Base-by-base conservation (phyloP, 2,797 vertebrate genomes). In the Telmatherina bonti region DNA sequence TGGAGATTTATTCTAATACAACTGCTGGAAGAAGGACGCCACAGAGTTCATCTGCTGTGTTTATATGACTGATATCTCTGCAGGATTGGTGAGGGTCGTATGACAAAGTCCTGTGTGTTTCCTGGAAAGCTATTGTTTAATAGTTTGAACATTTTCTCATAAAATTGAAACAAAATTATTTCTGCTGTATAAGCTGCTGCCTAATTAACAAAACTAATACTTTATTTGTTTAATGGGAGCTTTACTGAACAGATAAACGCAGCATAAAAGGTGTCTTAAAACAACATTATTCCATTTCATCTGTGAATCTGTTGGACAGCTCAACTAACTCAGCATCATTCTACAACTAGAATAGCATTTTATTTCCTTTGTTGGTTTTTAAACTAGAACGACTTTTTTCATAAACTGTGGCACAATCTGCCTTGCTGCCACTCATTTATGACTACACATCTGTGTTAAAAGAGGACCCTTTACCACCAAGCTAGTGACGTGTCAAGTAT, bases 1-100 rank as follows among this genome's bases (percentile, higher is more conserved):
- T n/a, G 47, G 54, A 69, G 58, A 79, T 43, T 33, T 60, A 64
- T 66, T 73, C 36, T 67, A 61, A 79, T 38, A 56, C 27, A 57
- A 57, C 56, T 64, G 74, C 70, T 24, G 7, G 38, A 61, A 29
- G 55, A 57, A 66, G 72, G 47, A 85, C 22, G 49, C 47, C 55
- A 29, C 9, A 57, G 55, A 52, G 59, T 41, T 31, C 61, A 61
- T 72, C 62, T 58, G 56, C 65, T 66, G 41, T 60, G 41, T 51
- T 4, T 15, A 7, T 26, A 52, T 27, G 24, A 24, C 1, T 26
- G 12, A 26, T 52, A 24, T 24, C 7, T 12, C 47, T 51, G 47
- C 7, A 24, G 22, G 4, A 11, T 2, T 24, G n/a, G 4, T 15
- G 4, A 5, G 11, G 11, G 1, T 24, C 26, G 47, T 51, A 51